Base-by-base conservation (phyloP, 1,140 invertebrate species). In the Sogatella furcifera region DNA sequence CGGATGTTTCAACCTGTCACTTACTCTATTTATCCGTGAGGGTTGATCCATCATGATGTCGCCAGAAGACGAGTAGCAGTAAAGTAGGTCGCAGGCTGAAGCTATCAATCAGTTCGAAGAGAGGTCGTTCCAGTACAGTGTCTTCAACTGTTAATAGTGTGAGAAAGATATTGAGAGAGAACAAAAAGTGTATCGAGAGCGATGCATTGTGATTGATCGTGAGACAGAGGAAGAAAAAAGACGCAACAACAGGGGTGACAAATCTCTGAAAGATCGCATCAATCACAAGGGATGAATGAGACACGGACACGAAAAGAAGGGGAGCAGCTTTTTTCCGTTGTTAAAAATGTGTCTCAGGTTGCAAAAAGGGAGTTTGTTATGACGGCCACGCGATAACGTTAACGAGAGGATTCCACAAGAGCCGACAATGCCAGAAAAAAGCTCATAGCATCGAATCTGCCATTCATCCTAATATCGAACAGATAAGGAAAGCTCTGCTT, bases 311-410 rank as follows among this genome's bases (percentile, higher is more conserved):
- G 34, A 38, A 38, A 11, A 13, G 34, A 38, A 49, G 46, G 46
- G 46, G 46, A 49, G 46, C 46, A 8, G 34, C 34, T 38, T 49
- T 49, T 49, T 49, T 49, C 15, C 15, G 46, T 49, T 49, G 46
- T 49, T 49, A 49, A 49, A 49, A 49, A 49, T 49, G 46, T 49
- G 46, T 49, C 46, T 49, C 46, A 49, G 46, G 46, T 49, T 49
- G 46, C 46, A 49, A 49, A 49, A 49, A 49, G 46, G 46, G 46
- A 49, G 21, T 49, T 49, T 49, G 46, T 49, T 49, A 49, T 49
- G 46, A 49, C 46, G 46, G 46, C 46, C 46, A 49, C 21, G 46
- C 21, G 46, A 49, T 49, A 49, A 22, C 46, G 46, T 49, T 49
- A 49, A 49, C 46, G 46, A 49, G 46, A 49, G 46, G 21, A 49